Percentiles rank a stretch among this genome's conserved stretches.
These are phyloP conservation scores for Phymorhynchus buccinoides DNA, from an alignment of 1,140 invertebrate species.

Conservation along the genomic window DNA sequence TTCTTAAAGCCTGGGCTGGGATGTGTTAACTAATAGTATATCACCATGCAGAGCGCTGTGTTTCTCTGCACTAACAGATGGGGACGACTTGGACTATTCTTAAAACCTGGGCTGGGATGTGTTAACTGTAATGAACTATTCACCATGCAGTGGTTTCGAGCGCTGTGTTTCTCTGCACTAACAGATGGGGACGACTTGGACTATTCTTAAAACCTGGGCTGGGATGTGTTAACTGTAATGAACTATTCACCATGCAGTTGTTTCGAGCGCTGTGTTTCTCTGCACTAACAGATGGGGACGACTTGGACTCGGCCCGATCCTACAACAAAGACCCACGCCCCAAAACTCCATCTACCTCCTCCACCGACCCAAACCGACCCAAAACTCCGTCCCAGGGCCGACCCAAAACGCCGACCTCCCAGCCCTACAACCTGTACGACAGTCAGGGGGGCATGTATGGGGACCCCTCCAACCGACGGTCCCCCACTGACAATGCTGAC, in stretches of 20 bases:
- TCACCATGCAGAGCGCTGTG: not conserved
- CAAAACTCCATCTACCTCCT: conserved; percentile 49
- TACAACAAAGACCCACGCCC: conserved; percentile 47
- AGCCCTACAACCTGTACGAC: conserved; percentile 36
- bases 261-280: conserved; percentile 42
- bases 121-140: not conserved
- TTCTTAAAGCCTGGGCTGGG: too few species aligned
- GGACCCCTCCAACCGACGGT: not conserved
- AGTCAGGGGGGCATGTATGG: conserved; percentile 7
- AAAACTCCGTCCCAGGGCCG: conserved; percentile 60
- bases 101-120: too few species aligned
- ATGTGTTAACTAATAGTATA: too few species aligned
- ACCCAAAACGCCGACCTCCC: conserved; percentile 64
- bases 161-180: not conserved
- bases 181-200: conserved; percentile 49
- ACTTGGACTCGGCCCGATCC: conserved; percentile 45
- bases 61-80: too few species aligned
- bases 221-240: too few species aligned
- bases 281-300: conserved; percentile 56
- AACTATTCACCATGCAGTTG: conserved; percentile 38
- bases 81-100: too few species aligned
- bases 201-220: not conserved
- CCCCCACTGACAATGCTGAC: conserved; percentile 20
- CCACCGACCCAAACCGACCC: conserved; percentile 47
- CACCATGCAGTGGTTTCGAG: not conserved